Evolutionary conservation across 2,888 invertebrate genomes (phyloP), one percentile per base, ranked within the genome.

Genomic region (Nasonia oneida): DNA sequence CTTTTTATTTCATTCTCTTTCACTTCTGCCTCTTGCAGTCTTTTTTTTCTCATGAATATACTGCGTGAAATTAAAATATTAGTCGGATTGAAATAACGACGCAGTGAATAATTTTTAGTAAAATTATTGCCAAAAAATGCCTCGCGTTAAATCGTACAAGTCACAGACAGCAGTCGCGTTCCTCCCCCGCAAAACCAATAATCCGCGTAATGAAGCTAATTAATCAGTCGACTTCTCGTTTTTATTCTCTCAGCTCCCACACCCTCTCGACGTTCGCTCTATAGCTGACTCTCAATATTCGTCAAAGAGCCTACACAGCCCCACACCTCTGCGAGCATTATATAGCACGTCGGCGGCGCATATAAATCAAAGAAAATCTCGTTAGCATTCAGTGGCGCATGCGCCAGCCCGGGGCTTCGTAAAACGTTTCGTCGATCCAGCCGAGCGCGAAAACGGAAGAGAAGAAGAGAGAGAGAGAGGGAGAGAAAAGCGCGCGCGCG

Each of bases 201-300:
- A 67, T 33, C 42, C 8, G 23, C 8, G 61, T 78, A 78, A 83
- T 71, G 71, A 77, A 77, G 50, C 67, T 42, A 78, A 85, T 85
- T 81, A 85, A 78, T 77, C 57, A 64, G 50, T 77, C 73, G 18
- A 47, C 50, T 33, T 64, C 64, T 76, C 39, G 50, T 33, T 71
- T 70, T 57, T 47, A 75, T 73, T 67, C 50, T 12, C 23, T 57
- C 15, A 29, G 29, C 57, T 47, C n/a, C 37, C 61, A 2, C 57
- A 29, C 3, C 39, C 42, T 74, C 23, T 70, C 53, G 4, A 33
- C 33, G 29, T 15, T 39, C 71, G 29, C 50, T 14, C 23, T 70
- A 39, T 77, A 53, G 39, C 47, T 47, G 37, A 3, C 50, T 61
- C 61, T 47, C 18, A 8, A 61, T 29, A 29, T 29, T n/a, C 18